phyloP scores from a whole-genome alignment of 2,888 invertebrate genomes.

The Pollenia labialis region DNA sequence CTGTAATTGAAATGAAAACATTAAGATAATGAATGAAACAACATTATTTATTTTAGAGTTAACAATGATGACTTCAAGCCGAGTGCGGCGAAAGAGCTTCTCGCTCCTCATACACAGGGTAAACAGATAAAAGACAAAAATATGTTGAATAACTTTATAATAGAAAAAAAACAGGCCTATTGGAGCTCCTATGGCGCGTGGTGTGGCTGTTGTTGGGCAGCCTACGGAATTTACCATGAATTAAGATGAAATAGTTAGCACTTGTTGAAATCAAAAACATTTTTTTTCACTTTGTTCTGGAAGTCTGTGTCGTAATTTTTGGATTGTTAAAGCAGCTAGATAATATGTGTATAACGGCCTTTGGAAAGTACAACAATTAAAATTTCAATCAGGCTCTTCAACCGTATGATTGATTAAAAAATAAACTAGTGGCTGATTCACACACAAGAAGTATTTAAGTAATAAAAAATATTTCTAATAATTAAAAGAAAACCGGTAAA shows the following conservation, averaged over 20 bases:
- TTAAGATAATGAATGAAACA: conserved; percentile 4
- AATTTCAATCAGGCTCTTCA: conserved; percentile 32
- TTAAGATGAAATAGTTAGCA: conserved; percentile 61
- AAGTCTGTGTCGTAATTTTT: not conserved
- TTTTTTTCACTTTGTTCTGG: conserved; percentile 36
- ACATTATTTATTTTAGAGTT: conserved; percentile 32
- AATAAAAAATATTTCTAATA: not conserved
- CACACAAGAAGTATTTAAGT: not conserved
- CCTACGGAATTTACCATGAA: conserved; percentile 59
- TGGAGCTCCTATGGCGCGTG: conserved; percentile 11
- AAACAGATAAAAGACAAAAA: conserved; percentile 11
- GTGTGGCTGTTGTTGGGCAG: conserved; percentile 41
- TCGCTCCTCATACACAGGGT: not conserved
- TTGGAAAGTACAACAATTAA: conserved; percentile 61
- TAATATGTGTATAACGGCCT: conserved; percentile 9
- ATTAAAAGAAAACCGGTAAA: not conserved
- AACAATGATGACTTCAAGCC: conserved; percentile 22
- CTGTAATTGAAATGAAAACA: conserved; percentile 36
- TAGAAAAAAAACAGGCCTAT: conserved; percentile 3
- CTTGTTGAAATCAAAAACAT: conserved; percentile 37
- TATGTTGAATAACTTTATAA: not conserved
- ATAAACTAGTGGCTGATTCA: not conserved
- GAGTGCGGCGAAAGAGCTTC: not conserved
- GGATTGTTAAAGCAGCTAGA: conserved; percentile 44
- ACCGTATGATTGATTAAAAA: conserved; percentile 18